Conservation (phyloP, 2,888 invertebrate genomes). For the Nemapogon koenigi region DNA sequence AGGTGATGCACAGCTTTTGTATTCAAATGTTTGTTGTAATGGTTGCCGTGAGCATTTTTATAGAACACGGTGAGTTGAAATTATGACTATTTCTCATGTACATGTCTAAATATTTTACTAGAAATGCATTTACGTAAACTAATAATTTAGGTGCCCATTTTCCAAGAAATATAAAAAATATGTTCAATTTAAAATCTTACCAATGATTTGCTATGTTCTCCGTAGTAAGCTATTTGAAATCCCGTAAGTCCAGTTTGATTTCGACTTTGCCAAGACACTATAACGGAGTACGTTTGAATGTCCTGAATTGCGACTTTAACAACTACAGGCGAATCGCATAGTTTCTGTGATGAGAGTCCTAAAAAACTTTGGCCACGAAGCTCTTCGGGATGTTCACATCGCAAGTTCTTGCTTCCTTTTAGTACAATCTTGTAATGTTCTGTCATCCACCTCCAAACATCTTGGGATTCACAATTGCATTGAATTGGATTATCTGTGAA, state of each 20-base stretch:
- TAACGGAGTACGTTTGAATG: slow-evolving; percentile 84
- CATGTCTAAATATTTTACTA: slow-evolving; percentile 6
- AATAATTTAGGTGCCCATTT: not conserved
- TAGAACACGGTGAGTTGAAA: slow-evolving; percentile 24
- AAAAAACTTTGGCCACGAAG: slow-evolving; percentile 78
- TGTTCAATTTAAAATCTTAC: slow-evolving; percentile 27
- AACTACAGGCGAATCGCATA: slow-evolving; percentile 85
- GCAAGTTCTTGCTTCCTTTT: slow-evolving; percentile 67
- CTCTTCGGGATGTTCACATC: slow-evolving; percentile 85
- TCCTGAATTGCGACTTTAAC: slow-evolving; percentile 86
- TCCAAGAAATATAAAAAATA: not conserved
- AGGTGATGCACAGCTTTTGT: slow-evolving; percentile 61
- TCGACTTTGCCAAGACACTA: slow-evolving; percentile 89
- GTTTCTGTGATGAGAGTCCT: slow-evolving; percentile 79
- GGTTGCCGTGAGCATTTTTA: slow-evolving; percentile 38
- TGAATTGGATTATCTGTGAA: slow-evolving; percentile 85
- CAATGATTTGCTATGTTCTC: slow-evolving; percentile 58
- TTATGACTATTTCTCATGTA: slow-evolving; percentile 5
- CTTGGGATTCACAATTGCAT: slow-evolving; percentile 89
- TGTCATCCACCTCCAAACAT: slow-evolving; percentile 91
- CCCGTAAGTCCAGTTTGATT: slow-evolving; percentile 86
- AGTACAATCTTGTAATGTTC: slow-evolving; percentile 81
- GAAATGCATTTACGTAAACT: slow-evolving; percentile 2
- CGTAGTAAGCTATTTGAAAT: slow-evolving; percentile 85
- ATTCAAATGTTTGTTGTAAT: slow-evolving; percentile 60